Evolutionary conservation across 2,113 vertebrate species (phyloP).

Genomic region (Colius striatus): DNA sequence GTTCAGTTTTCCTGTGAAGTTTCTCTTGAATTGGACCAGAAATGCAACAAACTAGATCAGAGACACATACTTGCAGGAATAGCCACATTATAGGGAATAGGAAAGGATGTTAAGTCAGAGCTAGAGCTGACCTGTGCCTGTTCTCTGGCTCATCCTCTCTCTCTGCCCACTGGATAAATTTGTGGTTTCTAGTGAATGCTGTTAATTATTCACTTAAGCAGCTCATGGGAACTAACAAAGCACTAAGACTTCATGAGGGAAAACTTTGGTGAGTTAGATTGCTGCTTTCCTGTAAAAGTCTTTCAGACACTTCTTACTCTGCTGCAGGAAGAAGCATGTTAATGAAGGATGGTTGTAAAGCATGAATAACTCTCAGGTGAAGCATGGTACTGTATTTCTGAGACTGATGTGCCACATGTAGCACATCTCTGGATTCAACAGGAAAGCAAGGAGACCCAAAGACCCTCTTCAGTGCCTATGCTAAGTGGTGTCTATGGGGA

Average conservation of each 20-base stretch:
- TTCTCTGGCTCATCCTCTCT: not conserved
- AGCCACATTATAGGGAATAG: not conserved
- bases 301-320: not conserved
- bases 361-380: not conserved
- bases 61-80: not conserved
- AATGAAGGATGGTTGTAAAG: not conserved
- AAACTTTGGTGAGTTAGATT: not conserved
- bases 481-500: rapidly evolving
- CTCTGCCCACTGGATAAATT: not conserved
- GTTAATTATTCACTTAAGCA: not conserved
- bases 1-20: not conserved
- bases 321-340: not conserved
- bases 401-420: not conserved
- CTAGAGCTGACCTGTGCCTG: not conserved
- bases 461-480: not conserved
- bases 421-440: rapidly evolving
- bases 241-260: not conserved
- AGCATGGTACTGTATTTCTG: not conserved
- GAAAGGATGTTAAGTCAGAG: not conserved
- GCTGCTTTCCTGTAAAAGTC: not conserved
- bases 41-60: not conserved
- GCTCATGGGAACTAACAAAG: not conserved
- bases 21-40: not conserved
- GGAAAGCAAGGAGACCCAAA: not conserved
- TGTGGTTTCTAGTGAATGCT: not conserved